Conservation (phyloP, 2,888 invertebrate species). For the Tiliacea aurago region DNA sequence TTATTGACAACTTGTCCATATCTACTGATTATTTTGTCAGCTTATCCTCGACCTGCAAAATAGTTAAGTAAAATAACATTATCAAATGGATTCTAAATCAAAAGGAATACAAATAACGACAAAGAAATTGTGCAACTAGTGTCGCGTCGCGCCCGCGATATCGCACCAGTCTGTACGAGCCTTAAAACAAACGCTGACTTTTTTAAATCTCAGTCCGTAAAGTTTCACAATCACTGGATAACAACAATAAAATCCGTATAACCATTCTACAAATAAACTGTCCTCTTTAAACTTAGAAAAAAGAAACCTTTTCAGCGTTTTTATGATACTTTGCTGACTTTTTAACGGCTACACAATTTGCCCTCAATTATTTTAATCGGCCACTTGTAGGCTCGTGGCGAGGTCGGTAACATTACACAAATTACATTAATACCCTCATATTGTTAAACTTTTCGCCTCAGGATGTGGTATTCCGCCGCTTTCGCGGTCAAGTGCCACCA, state of each 20-base stretch:
- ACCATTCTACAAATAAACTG: conserved; percentile 13
- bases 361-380: conserved; percentile 63
- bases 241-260: conserved; percentile 22
- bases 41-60: background rate
- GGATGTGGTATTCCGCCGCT: too few relatives aligned
- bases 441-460: too few relatives aligned
- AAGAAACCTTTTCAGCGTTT: conserved; percentile 26
- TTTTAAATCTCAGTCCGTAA: background rate
- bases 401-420: conserved; percentile 45
- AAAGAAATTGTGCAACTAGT: too few relatives aligned
- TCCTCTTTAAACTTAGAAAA: conserved; percentile 30
- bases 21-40: background rate
- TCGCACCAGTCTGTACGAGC: too few relatives aligned
- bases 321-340: conserved; percentile 48
- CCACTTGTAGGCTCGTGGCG: conserved; percentile 51
- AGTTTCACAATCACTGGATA: conserved; percentile 13
- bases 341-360: conserved; percentile 51
- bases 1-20: background rate
- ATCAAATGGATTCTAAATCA: too few relatives aligned
- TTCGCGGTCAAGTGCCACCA: too few relatives aligned
- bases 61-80: too few relatives aligned
- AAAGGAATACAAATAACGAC: too few relatives aligned
- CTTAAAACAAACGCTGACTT: too few relatives aligned
- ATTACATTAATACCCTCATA: conserved; percentile 49
- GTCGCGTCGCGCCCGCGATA: too few relatives aligned